phyloP scores from a whole-genome alignment of 2,888 invertebrate genomes.

The Habrosyne pyritoides region DNA sequence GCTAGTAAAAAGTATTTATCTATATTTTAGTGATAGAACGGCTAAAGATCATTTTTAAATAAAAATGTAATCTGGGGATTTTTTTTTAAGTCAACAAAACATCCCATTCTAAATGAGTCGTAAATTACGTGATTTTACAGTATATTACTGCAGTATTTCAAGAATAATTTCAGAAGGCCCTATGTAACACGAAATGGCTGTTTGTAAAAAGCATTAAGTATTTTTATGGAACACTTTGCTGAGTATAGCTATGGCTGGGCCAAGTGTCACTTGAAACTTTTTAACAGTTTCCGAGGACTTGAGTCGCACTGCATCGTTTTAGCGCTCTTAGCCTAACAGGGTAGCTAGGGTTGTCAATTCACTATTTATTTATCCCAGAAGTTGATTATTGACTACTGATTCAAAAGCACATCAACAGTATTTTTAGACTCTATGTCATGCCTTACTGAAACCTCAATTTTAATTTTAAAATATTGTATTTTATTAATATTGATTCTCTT shows the following conservation, averaged over 20 bases:
- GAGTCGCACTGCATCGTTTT: conserved; percentile 15
- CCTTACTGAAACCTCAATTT: no score
- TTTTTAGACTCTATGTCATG: no score
- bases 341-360: not conserved
- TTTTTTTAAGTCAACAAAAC: not conserved
- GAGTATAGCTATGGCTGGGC: conserved; percentile 19
- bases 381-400: not conserved
- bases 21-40: no score
- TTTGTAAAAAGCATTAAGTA: conserved; percentile 7
- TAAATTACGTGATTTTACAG: not conserved
- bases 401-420: not conserved
- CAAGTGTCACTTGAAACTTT: conserved; percentile 32
- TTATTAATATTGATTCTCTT: no score
- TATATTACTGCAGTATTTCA: conserved; percentile 12
- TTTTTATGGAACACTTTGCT: conserved; percentile 3
- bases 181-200: conserved; percentile 6
- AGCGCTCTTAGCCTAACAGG: not conserved
- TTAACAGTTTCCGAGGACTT: conserved; percentile 26
- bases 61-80: no score
- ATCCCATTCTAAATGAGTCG: not conserved
- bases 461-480: no score
- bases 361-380: no score
- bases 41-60: no score
- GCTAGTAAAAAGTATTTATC: no score
- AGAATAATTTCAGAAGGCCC: conserved; percentile 11